phyloP scores from a whole-genome alignment of 2,797 vertebrate genomes.

The Thalassophryne amazonica region DNA sequence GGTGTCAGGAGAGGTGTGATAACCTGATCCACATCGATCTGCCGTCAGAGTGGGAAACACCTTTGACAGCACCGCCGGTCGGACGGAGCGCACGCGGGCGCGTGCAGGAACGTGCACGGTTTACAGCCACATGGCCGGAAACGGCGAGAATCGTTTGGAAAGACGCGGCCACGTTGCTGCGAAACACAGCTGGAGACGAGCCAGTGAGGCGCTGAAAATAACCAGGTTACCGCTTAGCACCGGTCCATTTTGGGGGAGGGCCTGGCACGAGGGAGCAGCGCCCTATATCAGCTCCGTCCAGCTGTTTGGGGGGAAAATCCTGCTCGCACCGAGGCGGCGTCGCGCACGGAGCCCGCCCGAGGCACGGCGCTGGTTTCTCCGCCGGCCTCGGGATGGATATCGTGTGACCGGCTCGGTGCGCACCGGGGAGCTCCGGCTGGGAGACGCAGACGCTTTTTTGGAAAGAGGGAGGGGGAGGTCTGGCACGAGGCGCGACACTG shows the following conservation, averaged over 20 bases:
- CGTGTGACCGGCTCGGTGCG: constrained; percentile 43
- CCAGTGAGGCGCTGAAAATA: constrained; percentile 76
- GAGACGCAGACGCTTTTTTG: constrained; percentile 21
- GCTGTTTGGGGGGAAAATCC: constrained; percentile 72
- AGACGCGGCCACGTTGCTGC: constrained; percentile 28
- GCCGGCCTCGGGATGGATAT: constrained; percentile 54
- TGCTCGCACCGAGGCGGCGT: constrained; percentile 35
- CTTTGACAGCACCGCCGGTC: constrained; percentile 41
- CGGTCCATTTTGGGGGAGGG: constrained; percentile 79
- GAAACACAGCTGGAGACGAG: constrained; percentile 62
- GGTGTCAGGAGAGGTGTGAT: constrained; percentile 57
- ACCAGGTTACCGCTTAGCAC: constrained; percentile 73
- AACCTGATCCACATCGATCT: constrained; percentile 40
- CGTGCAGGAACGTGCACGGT: constrained; percentile 55
- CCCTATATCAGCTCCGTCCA: constrained; percentile 72
- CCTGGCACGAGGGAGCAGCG: constrained; percentile 67
- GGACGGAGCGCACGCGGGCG: constrained; percentile 13
- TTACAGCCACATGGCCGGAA: constrained; percentile 37
- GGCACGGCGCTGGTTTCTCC: no score
- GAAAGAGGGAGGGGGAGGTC: constrained; percentile 16
- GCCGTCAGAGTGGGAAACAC: constrained; percentile 50
- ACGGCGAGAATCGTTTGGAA: constrained; percentile 16
- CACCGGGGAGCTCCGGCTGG: constrained; percentile 44
- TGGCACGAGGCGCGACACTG: constrained; percentile 62
- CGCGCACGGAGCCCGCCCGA: no score